Evolutionary conservation across 2,888 invertebrate species (phyloP).

Genomic region (Tinea trinotella): DNA sequence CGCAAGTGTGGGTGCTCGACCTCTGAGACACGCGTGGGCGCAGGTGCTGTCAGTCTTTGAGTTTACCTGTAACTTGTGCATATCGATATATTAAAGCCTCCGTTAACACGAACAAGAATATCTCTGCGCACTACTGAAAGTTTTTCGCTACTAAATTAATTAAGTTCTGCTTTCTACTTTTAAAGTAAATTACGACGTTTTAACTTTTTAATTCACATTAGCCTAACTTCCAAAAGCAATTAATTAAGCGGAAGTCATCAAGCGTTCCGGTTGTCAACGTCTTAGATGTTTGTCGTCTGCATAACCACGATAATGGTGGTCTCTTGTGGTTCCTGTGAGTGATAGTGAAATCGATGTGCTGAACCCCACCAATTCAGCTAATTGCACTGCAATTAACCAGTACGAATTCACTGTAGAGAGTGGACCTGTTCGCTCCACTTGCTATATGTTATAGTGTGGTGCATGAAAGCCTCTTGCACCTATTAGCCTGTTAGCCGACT

Average conservation of each 20-base stretch:
- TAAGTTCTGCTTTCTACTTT: conserved; percentile 12
- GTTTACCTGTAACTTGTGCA: conserved; percentile 24
- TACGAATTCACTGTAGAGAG: conserved; percentile 64
- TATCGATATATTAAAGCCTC: neutral
- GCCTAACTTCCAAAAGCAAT: conserved; percentile 6
- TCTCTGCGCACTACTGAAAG: neutral
- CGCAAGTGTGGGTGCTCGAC: conserved; percentile 47
- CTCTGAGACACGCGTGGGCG: conserved; percentile 54
- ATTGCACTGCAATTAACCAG: conserved; percentile 59
- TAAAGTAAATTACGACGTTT: conserved; percentile 4
- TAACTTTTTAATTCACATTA: conserved; percentile 12
- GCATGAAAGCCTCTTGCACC: conserved; percentile 24
- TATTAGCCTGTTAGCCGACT: neutral
- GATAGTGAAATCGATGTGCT: neutral
- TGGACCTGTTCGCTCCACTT: conserved; percentile 65
- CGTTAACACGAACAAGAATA: neutral
- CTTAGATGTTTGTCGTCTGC: conserved; percentile 6
- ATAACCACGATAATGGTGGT: conserved; percentile 2
- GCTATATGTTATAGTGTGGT: conserved; percentile 60
- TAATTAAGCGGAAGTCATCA: conserved; percentile 9
- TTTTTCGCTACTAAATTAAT: neutral
- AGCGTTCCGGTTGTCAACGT: conserved; percentile 7
- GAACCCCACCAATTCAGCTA: conserved; percentile 39
- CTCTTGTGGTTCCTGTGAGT: neutral
- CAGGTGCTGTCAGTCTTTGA: conserved; percentile 66